Conservation (phyloP, 2,113 vertebrate genomes). For the Stigmatopora nigra region DNA sequence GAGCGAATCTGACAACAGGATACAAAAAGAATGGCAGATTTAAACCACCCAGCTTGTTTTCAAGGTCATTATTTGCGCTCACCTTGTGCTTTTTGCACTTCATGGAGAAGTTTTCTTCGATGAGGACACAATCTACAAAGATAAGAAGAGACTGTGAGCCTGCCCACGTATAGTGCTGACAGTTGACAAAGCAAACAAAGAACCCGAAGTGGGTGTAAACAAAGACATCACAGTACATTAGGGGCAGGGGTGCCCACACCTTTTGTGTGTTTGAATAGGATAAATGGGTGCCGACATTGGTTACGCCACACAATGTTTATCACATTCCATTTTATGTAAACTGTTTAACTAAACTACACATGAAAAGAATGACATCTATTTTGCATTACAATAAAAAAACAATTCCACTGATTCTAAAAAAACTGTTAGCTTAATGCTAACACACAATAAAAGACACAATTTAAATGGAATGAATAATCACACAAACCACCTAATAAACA, state of each 20-base stretch:
- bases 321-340: no score
- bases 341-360: no score
- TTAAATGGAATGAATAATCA: no score
- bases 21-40: not conserved
- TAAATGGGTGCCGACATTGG: no score
- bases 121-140: conserved; percentile 64
- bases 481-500: no score
- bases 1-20: not conserved
- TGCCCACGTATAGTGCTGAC: conserved; percentile 22
- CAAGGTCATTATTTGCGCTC: conserved; percentile 9
- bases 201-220: not conserved
- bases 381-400: no score
- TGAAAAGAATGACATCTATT: no score
- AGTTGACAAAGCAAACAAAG: not conserved
- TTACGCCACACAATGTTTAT: no score
- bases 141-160: conserved; percentile 27
- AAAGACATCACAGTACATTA: not conserved
- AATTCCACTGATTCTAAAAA: no score
- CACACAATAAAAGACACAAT: no score
- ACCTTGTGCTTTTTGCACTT: conserved; percentile 78
- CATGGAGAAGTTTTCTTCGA: conserved; percentile 75
- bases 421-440: no score
- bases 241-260: not conserved
- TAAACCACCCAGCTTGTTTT: not conserved
- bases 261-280: no score